These are phyloP conservation scores for Indicator indicator DNA, from an alignment of 2,113 vertebrate species.

Conservation along the genomic window DNA sequence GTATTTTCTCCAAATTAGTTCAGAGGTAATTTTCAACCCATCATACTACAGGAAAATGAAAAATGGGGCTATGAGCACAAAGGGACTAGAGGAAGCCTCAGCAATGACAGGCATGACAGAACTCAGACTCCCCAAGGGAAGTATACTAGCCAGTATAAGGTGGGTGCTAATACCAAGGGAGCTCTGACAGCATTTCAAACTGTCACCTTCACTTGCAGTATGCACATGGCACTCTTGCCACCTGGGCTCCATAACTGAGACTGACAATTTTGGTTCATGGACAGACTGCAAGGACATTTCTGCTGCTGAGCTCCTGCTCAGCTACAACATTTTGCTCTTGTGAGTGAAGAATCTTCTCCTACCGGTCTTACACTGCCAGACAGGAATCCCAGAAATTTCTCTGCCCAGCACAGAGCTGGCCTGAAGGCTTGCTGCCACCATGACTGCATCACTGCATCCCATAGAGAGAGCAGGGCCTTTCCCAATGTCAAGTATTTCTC, in stretches of 20 bases:
- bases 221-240: background rate
- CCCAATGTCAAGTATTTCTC: background rate
- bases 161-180: background rate
- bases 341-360: background rate
- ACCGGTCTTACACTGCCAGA: background rate
- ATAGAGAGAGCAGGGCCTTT: background rate
- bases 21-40: no score
- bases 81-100: background rate
- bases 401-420: background rate
- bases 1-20: no score
- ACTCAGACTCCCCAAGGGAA: background rate
- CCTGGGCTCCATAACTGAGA: background rate
- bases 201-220: background rate
- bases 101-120: rapidly evolving
- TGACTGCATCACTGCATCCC: background rate
- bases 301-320: background rate
- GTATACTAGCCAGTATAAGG: background rate
- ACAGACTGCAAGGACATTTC: background rate
- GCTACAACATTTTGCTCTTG: background rate
- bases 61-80: background rate
- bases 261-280: background rate
- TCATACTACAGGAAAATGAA: background rate
- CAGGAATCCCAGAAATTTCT: background rate
- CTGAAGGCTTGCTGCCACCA: background rate
- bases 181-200: background rate